Evolutionary conservation across 2,888 invertebrate genomes (phyloP).

Genomic region (Cyrtodaria siliqua): DNA sequence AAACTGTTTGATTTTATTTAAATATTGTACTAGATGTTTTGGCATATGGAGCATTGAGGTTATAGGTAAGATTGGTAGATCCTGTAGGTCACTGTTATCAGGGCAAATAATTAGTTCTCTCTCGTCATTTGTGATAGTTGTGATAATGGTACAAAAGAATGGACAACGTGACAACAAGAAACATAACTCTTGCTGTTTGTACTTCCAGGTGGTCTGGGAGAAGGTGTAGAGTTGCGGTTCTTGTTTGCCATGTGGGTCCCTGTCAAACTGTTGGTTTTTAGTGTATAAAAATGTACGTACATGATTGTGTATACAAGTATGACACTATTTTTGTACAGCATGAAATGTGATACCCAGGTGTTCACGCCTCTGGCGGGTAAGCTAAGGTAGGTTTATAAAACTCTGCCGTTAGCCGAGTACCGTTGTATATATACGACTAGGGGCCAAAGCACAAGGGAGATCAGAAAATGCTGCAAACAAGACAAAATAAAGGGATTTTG

Average conservation of each 20-base stretch:
- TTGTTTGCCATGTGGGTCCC: slow-evolving; percentile 17
- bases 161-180: neutral
- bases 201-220: too few relatives aligned
- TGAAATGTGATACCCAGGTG: slow-evolving; percentile 66
- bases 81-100: slow-evolving; percentile 41
- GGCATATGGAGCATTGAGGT: slow-evolving; percentile 42
- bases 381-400: slow-evolving; percentile 45
- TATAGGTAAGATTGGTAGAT: too few relatives aligned
- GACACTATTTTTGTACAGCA: slow-evolving; percentile 66
- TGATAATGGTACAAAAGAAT: slow-evolving; percentile 31
- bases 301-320: slow-evolving; percentile 38
- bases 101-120: slow-evolving; percentile 43
- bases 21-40: neutral
- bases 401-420: slow-evolving; percentile 58
- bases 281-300: slow-evolving; percentile 36
- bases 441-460: slow-evolving; percentile 70
- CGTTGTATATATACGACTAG: slow-evolving; percentile 63
- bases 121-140: slow-evolving; percentile 60
- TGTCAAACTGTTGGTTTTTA: slow-evolving; percentile 49
- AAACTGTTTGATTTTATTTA: too few relatives aligned
- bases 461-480: slow-evolving; percentile 64
- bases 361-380: slow-evolving; percentile 57
- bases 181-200: too few relatives aligned
- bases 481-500: slow-evolving; percentile 67
- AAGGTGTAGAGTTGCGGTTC: slow-evolving; percentile 22